Conservation (phyloP, 2,888 invertebrate genomes). For the Nomada goodeniana region DNA sequence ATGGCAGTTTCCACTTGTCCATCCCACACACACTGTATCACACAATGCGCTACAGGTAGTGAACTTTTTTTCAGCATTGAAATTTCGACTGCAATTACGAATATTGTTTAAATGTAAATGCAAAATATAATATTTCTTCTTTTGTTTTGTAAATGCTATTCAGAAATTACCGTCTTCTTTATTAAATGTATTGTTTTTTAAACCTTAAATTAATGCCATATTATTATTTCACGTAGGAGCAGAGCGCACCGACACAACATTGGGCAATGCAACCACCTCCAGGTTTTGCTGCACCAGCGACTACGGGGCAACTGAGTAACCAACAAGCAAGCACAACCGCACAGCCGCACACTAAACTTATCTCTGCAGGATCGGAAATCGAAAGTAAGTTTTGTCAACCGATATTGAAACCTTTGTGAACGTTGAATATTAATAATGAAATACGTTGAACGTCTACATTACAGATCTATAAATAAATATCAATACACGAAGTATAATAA, state of each 20-base stretch:
- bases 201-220: not conserved
- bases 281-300: constrained; percentile 81
- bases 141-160: not conserved
- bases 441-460: constrained; percentile 47
- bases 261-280: constrained; percentile 84
- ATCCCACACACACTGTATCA: constrained; percentile 80
- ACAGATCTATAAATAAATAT: constrained; percentile 79
- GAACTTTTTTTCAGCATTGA: not conserved
- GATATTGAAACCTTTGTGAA: constrained; percentile 15
- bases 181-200: not conserved
- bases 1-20: constrained; percentile 83
- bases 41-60: constrained; percentile 82
- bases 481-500: constrained; percentile 64
- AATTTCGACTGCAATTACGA: not conserved
- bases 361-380: constrained; percentile 83
- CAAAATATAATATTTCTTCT: not conserved
- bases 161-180: not conserved
- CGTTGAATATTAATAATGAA: constrained; percentile 19
- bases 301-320: constrained; percentile 79
- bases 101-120: not conserved
- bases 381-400: constrained; percentile 77
- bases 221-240: constrained; percentile 73
- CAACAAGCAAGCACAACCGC: constrained; percentile 81
- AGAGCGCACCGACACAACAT: constrained; percentile 80
- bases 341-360: constrained; percentile 83